Conservation (phyloP, 2,113 vertebrate species). For the Lepisosteus oculatus region DNA sequence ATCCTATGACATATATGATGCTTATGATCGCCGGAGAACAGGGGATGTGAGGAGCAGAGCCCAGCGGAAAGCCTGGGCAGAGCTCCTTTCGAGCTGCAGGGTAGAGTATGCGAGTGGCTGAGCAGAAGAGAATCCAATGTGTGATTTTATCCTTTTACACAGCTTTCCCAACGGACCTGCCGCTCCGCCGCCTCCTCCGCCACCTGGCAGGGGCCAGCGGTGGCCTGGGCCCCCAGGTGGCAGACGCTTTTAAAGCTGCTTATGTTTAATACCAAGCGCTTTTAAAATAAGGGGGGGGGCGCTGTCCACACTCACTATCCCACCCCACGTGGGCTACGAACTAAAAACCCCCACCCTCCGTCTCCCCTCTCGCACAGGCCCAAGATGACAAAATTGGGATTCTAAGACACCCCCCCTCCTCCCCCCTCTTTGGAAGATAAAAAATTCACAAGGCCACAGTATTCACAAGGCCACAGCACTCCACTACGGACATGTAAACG, state of each 20-base stretch:
- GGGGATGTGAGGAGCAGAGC: neutral
- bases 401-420: no score
- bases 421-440: no score
- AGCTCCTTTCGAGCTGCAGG: no score
- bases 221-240: slow-evolving; percentile 71
- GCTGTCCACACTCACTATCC: slow-evolving; percentile 30
- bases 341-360: slow-evolving; percentile 21
- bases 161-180: slow-evolving; percentile 76
- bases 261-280: slow-evolving; percentile 42
- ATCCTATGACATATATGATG: neutral
- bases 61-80: neutral
- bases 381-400: no score
- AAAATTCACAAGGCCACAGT: no score
- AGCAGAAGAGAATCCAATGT: slow-evolving; percentile 59
- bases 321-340: slow-evolving; percentile 28
- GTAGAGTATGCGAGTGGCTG: slow-evolving; percentile 48
- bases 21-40: neutral
- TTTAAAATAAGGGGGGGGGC: slow-evolving; percentile 39
- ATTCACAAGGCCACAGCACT: neutral
- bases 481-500: slow-evolving; percentile 4
- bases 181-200: slow-evolving; percentile 63
- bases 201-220: slow-evolving; percentile 71
- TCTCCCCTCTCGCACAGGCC: no score
- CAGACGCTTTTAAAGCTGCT: slow-evolving; percentile 69
- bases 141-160: slow-evolving; percentile 74